Evolutionary conservation across 1,140 invertebrate species (phyloP).

Genomic region (Cardiocondyla obscurior): DNA sequence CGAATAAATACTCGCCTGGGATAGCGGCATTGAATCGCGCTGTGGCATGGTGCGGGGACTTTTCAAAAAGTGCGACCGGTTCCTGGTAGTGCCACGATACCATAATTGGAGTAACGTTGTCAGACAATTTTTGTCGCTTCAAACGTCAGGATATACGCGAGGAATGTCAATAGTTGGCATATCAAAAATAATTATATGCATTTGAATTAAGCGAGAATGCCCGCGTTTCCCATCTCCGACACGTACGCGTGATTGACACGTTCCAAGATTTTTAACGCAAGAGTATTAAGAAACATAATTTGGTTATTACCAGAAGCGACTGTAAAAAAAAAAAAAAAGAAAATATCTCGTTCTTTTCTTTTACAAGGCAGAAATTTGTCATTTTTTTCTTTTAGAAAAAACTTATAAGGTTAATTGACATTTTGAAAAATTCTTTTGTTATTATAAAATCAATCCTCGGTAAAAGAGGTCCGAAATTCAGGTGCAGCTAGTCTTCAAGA

Average conservation of each 20-base stretch:
- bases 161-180: slow-evolving; percentile 2
- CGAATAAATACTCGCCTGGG: slow-evolving; percentile 38
- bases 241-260: not conserved
- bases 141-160: not conserved
- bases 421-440: not conserved
- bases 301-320: not conserved
- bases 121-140: not conserved
- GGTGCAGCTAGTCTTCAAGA: not conserved
- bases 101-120: not conserved
- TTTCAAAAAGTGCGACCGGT: slow-evolving; percentile 19
- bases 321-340: not conserved
- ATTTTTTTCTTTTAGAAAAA: not conserved
- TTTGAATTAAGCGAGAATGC: not conserved
- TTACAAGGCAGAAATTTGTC: not conserved
- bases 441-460: not conserved
- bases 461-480: slow-evolving; percentile 28
- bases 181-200: slow-evolving; percentile 2
- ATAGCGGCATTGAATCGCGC: slow-evolving; percentile 51
- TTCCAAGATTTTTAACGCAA: not conserved
- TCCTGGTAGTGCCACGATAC: not conserved
- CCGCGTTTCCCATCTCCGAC: too few species aligned
- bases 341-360: not conserved
- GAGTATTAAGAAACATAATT: not conserved
- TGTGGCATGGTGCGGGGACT: slow-evolving; percentile 5
- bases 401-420: not conserved